phyloP scores from a whole-genome alignment of 2,797 vertebrate genomes.

The Pachyuromys duprasi region DNA sequence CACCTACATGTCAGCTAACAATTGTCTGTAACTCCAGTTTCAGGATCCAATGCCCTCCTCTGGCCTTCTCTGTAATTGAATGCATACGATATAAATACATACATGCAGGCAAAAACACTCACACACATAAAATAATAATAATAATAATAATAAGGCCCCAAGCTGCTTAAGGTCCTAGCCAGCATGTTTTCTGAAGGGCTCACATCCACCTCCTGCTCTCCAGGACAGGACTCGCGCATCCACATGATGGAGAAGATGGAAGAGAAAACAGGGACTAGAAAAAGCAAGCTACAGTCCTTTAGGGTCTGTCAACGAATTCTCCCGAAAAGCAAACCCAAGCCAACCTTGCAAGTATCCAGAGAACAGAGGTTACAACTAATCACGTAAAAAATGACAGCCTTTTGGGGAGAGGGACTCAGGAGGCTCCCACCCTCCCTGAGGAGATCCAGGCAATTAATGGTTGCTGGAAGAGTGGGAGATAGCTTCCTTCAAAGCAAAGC shows the following conservation, averaged over 20 bases:
- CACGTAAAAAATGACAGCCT: not conserved
- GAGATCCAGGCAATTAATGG: not conserved
- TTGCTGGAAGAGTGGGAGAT: not conserved
- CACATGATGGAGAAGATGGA: not conserved
- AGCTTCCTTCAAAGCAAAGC: not conserved
- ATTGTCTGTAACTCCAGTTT: not conserved
- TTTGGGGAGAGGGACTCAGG: not conserved
- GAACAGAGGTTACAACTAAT: not conserved
- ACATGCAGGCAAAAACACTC: not conserved
- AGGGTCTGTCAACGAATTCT: not conserved
- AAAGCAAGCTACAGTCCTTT: not conserved
- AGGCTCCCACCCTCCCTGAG: not conserved
- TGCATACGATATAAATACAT: not conserved
- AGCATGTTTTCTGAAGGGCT: not conserved
- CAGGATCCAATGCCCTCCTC: not conserved
- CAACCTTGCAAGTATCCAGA: not conserved
- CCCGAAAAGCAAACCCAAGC: not conserved
- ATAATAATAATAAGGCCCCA: not conserved
- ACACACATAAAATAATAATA: not conserved
- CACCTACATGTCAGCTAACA: not conserved
- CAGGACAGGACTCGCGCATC: not conserved
- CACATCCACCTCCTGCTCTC: not conserved
- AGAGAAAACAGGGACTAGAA: rapidly evolving
- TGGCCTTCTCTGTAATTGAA: not conserved
- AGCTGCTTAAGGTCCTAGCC: not conserved